Evolutionary conservation across 2,888 invertebrate genomes (phyloP).

Genomic region (Polymixis lichenea): DNA sequence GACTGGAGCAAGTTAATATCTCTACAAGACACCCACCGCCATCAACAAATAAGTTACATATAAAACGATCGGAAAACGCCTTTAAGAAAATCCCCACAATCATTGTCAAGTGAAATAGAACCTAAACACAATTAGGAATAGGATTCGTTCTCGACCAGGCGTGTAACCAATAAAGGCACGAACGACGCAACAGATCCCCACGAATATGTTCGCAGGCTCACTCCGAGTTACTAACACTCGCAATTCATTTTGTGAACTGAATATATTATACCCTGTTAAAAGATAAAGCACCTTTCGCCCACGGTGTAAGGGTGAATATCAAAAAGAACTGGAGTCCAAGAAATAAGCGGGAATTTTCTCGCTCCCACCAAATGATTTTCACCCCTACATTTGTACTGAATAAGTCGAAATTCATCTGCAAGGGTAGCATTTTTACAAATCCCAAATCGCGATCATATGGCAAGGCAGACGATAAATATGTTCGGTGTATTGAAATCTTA

Average conservation of each 20-base stretch:
- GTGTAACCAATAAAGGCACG: constrained; percentile 85
- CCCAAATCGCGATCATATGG: constrained; percentile 86
- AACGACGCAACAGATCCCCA: constrained; percentile 88
- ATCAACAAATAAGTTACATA: constrained; percentile 83
- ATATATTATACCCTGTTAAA: constrained; percentile 84
- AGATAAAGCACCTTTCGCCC: constrained; percentile 80
- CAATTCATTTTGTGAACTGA: constrained; percentile 91
- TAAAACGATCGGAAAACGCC: constrained; percentile 82
- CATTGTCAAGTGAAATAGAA: constrained; percentile 78
- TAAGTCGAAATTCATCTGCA: constrained; percentile 73
- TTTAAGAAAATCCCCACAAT: constrained; percentile 75
- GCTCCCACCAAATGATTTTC: constrained; percentile 72
- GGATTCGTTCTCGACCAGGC: constrained; percentile 79
- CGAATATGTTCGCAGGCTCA: constrained; percentile 90
- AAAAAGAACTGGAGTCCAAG: constrained; percentile 75
- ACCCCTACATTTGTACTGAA: constrained; percentile 71
- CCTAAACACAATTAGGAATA: constrained; percentile 81
- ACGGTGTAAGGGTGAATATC: constrained; percentile 80
- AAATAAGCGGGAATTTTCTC: constrained; percentile 82
- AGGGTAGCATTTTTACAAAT: constrained; percentile 81
- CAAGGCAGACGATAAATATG: constrained; percentile 85
- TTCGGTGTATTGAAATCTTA: constrained; percentile 88
- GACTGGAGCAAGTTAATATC: constrained; percentile 79
- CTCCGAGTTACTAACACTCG: constrained; percentile 90
- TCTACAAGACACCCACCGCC: constrained; percentile 75